These are phyloP conservation scores for Hafferia zeledoni DNA, from an alignment of 2,797 vertebrate genomes.

Conservation along the genomic window DNA sequence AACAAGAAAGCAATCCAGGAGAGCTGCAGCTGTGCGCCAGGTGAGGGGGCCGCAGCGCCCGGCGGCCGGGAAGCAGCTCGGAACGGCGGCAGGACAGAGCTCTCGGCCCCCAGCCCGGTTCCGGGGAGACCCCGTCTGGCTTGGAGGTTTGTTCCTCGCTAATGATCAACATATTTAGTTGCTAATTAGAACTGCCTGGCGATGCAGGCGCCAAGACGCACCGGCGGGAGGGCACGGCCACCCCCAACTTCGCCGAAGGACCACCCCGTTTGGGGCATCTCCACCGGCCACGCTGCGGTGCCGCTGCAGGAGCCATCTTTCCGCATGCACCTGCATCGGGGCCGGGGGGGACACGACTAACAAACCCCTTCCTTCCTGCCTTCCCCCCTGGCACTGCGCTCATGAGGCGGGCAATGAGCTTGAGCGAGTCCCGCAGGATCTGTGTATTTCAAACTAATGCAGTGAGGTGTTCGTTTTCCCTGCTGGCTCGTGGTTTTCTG, in stretches of 20 bases:
- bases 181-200: conserved; percentile 22
- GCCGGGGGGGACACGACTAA: too few relatives aligned
- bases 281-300: not conserved
- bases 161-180: conserved; percentile 9
- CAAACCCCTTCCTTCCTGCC: not conserved
- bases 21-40: not conserved
- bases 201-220: not conserved
- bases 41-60: not conserved
- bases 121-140: not conserved
- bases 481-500: too few relatives aligned
- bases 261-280: not conserved
- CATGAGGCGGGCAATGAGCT: rapidly evolving
- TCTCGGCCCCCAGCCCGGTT: not conserved
- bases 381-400: too few relatives aligned
- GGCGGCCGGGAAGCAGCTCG: not conserved
- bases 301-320: not conserved
- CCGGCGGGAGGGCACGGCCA: not conserved
- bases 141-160: not conserved
- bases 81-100: not conserved
- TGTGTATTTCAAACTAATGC: not conserved
- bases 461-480: not conserved
- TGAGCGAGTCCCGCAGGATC: not conserved
- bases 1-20: not conserved
- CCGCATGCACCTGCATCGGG: not conserved
- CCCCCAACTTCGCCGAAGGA: not conserved